Conservation (phyloP, 1,140 invertebrate species). For the Drosophila subobscura region DNA sequence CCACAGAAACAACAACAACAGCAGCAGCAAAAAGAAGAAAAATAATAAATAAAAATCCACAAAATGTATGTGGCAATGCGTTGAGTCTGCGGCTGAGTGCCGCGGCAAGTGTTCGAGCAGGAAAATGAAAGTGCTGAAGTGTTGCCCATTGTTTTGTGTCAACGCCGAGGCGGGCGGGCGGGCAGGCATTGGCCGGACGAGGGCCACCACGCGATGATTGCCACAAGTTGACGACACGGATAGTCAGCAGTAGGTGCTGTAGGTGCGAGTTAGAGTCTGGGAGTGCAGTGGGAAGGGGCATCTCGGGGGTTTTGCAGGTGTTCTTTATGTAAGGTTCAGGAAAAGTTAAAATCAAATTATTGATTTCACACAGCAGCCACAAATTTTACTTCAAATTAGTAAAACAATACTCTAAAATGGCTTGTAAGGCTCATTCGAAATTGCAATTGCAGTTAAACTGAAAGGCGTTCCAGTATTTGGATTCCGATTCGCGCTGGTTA, state of each 20-base stretch:
- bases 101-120: constrained; percentile 57
- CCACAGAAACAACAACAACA: not conserved
- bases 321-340: not conserved
- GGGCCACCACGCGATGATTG: too few species aligned
- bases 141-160: constrained; percentile 70
- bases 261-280: not conserved
- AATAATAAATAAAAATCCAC: constrained; percentile 79
- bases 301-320: too few species aligned
- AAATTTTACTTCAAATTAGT: too few species aligned
- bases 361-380: too few species aligned
- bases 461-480: too few species aligned
- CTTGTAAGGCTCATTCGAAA: too few species aligned
- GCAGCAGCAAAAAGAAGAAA: constrained; percentile 14
- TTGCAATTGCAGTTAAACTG: too few species aligned
- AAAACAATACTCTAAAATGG: too few species aligned
- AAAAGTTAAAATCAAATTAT: too few species aligned
- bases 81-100: constrained; percentile 39
- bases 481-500: too few species aligned
- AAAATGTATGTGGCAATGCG: constrained; percentile 46
- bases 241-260: not conserved
- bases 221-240: constrained; percentile 37
- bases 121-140: constrained; percentile 77
- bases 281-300: not conserved
- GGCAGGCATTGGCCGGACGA: constrained; percentile 30
- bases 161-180: constrained; percentile 38